Conservation (phyloP, 2,888 invertebrate species). For the Patella caerulea region DNA sequence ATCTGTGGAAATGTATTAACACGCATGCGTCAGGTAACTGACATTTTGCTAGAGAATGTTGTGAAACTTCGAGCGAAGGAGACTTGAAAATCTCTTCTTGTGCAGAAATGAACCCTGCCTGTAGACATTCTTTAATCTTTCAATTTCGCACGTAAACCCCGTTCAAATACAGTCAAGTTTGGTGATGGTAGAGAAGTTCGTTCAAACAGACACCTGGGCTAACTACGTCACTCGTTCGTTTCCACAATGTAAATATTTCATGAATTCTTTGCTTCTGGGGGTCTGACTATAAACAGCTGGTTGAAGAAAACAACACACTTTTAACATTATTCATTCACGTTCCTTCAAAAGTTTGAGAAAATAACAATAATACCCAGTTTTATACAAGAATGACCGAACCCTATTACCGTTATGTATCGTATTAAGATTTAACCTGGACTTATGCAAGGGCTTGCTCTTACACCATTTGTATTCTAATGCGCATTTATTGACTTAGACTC, state of each 20-base stretch:
- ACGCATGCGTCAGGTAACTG: conserved; percentile 25
- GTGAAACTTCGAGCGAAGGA: conserved; percentile 18
- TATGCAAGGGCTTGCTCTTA: too few species aligned
- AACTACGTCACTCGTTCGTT: not conserved
- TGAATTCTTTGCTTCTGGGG: too few species aligned
- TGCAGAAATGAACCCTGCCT: not conserved
- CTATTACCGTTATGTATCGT: too few species aligned
- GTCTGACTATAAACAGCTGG: too few species aligned
- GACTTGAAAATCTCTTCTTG: conserved; percentile 23
- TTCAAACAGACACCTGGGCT: conserved; percentile 25
- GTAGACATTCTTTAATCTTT: conserved; percentile 19
- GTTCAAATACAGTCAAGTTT: conserved; percentile 21
- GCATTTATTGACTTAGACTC: too few species aligned
- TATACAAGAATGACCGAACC: too few species aligned
- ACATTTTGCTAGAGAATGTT: conserved; percentile 26
- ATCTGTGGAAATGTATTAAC: not conserved
- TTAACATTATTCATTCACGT: too few species aligned
- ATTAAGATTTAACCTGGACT: too few species aligned
- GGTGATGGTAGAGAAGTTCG: conserved; percentile 17
- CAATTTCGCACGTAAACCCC: conserved; percentile 28
- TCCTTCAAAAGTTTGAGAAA: too few species aligned
- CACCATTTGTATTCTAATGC: too few species aligned
- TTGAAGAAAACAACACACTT: too few species aligned
- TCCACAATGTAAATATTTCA: not conserved
- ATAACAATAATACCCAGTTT: too few species aligned